phyloP scores from a whole-genome alignment of 1,140 invertebrate species.

The Anastrepha obliqua region DNA sequence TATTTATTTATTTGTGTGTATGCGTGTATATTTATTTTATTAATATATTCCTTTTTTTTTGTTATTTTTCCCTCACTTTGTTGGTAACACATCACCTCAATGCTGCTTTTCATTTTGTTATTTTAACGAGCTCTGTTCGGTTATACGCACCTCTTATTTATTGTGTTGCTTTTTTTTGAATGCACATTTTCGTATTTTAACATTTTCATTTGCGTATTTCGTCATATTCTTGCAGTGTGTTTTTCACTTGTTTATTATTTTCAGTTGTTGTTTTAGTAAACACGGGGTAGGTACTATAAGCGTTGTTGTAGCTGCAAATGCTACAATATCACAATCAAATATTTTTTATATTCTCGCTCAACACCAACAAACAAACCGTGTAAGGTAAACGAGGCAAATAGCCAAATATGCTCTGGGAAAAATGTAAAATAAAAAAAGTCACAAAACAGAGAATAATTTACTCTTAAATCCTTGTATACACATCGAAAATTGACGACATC shows the following conservation, averaged over 20 bases:
- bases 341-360: constrained; percentile 11
- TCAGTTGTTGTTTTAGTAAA: not conserved
- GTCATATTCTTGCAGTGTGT: not conserved
- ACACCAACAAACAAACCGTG: not conserved
- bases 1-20: constrained; percentile 11
- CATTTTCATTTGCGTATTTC: not conserved
- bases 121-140: not conserved
- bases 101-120: not conserved
- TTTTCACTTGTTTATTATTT: not conserved
- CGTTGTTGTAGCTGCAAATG: not conserved
- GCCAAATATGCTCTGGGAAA: not conserved
- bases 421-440: not conserved
- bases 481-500: constrained; percentile 11
- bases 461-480: constrained; percentile 34
- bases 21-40: not conserved
- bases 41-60: not conserved
- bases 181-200: not conserved
- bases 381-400: not conserved
- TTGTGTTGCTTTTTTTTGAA: not conserved
- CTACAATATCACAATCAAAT: constrained; percentile 16
- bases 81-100: not conserved
- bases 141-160: constrained; percentile 1
- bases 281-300: not conserved
- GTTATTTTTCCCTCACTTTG: not conserved
- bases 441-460: constrained; percentile 4